Evolutionary conservation across 2,888 invertebrate species (phyloP).

Genomic region (Chrysolina americana): DNA sequence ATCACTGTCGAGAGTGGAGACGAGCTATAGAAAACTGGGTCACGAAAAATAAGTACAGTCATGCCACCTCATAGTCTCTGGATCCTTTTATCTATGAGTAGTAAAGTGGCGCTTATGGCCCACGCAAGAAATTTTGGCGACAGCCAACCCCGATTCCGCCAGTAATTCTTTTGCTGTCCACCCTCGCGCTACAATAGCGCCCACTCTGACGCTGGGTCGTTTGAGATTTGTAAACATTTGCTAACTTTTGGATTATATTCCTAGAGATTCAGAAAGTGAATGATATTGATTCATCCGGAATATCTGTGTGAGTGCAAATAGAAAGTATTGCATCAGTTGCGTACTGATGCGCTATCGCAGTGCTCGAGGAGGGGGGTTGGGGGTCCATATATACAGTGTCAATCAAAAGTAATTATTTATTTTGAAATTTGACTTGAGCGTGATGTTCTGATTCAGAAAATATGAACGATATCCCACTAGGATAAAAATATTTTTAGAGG

Average conservation of each 20-base stretch:
- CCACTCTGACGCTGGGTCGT: constrained; percentile 10
- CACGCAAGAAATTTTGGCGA: constrained; percentile 45
- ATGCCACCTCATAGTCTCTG: constrained; percentile 23
- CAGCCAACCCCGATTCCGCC: constrained; percentile 34
- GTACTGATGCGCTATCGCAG: no score
- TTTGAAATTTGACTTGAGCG: no score
- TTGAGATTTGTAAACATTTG: constrained; percentile 4
- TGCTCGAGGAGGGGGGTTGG: no score
- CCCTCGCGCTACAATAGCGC: constrained; percentile 33
- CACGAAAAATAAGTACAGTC: constrained; percentile 16
- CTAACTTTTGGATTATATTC: constrained; percentile 11
- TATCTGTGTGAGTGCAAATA: neutral
- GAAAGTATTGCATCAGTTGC: neutral
- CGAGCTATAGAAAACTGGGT: constrained; percentile 10
- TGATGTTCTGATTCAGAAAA: no score
- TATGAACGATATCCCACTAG: no score
- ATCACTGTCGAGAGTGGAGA: neutral
- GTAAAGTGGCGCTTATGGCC: constrained; percentile 31
- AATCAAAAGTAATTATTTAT: no score
- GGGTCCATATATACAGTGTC: no score
- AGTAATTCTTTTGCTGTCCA: constrained; percentile 44
- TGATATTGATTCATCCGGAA: constrained; percentile 5
- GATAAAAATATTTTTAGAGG: no score
- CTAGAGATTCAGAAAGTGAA: neutral
- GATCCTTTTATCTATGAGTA: constrained; percentile 20